Evolutionary conservation across 2,113 vertebrate genomes (phyloP), one percentile per base, ranked within the genome.

Genomic region (Percopsis transmontana): DNA sequence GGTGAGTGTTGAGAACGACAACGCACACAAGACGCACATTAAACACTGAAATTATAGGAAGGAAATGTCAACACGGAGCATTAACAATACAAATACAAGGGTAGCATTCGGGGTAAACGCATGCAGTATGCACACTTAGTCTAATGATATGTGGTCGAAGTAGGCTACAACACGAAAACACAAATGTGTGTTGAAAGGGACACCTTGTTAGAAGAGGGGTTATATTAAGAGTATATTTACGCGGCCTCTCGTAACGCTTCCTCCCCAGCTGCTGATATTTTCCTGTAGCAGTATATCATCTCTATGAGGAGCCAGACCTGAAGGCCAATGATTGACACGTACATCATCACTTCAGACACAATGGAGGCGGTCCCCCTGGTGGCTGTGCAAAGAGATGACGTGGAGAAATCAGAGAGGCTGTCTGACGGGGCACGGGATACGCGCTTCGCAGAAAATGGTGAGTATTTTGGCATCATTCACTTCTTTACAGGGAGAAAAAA

Each of bases 321-420:
- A 75, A 97, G 90, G 44, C 95, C 94, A 15, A 97, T 95, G 58
- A 96, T 95, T 69, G 95, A 91, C 70, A 96, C 94, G 14, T 97
- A 97, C 95, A 97, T 97, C 95, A 97, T 96, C 69, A 97, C 93
- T 85, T 97, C 95, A 0, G 95, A 96, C 79, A 95, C 92, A 20
- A 96, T 96, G 86, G 95, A 96, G 0, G 95, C 94, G 1, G 90
- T 90, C 47, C 93, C 93, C 69, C 95, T 92, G 78, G 91, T 97
- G 63, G 91, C 95, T 97, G 77, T 6, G 42, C 16, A 38, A 4
- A 39, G 63, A 44, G 10, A 9, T 1, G 14, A 13, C 1, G 20
- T 11, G 27, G n/a, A 27, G 39, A 38, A 48, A 12, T n/a, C 13
- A 8, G 20, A 13, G 47, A 12, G 50, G 19, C 12, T 19, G 18